Conservation (phyloP, 2,113 vertebrate genomes). For the Entomyzon cyanotis region DNA sequence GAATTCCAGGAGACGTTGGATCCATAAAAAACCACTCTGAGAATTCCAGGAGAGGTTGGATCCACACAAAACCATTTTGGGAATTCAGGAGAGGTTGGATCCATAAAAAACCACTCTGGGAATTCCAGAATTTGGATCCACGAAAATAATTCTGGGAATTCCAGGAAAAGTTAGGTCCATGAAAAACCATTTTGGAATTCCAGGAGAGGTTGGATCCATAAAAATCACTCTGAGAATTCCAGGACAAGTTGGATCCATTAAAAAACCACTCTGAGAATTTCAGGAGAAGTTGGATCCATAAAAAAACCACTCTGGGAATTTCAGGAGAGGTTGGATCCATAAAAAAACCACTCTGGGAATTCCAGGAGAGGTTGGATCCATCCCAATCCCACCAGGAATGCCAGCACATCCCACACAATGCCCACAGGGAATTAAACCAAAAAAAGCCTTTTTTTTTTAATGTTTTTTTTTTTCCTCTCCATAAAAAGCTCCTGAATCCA, state of each 20-base stretch:
- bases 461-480: background rate
- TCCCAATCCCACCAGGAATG: background rate
- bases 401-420: background rate
- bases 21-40: background rate
- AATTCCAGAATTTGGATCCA: too few species aligned
- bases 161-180: background rate
- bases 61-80: too few species aligned
- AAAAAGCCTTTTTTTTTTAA: too few species aligned
- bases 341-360: background rate
- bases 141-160: background rate
- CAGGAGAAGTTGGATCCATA: too few species aligned
- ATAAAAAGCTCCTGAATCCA: constrained; percentile 8
- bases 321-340: background rate
- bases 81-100: too few species aligned
- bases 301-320: background rate
- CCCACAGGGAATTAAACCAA: background rate
- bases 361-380: background rate
- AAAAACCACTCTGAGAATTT: too few species aligned
- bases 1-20: too few species aligned
- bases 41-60: too few species aligned
- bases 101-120: too few species aligned
- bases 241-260: too few species aligned
- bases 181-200: background rate
- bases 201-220: background rate
- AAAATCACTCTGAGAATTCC: too few species aligned